A percentile compares a stretch with the other conserved stretches of the same genome.
phyloP scores from a whole-genome alignment of 2,113 vertebrate species.

The Triplophysa dalaica region DNA sequence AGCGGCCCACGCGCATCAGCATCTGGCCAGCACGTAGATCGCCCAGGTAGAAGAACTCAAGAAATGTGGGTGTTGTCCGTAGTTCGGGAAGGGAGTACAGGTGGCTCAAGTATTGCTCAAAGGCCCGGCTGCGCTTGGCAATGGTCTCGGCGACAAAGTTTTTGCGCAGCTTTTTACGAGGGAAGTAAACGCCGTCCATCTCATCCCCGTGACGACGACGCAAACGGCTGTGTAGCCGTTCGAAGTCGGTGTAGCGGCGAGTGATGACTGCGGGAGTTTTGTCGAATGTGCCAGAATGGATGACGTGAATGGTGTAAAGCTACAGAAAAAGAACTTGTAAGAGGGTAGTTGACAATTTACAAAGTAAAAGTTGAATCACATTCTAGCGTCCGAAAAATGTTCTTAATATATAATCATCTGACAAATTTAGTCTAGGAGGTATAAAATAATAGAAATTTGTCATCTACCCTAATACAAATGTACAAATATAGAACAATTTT shows the following conservation, averaged over 20 bases:
- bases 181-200: conserved; percentile 86
- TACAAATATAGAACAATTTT: too few relatives aligned
- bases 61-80: conserved; percentile 74
- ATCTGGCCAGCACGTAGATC: conserved; percentile 83
- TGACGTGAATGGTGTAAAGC: conserved; percentile 93
- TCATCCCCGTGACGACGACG: conserved; percentile 78
- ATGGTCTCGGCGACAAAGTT: conserved; percentile 94
- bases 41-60: conserved; percentile 87
- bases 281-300: conserved; percentile 78
- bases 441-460: too few relatives aligned
- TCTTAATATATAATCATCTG: too few relatives aligned
- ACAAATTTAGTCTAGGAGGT: too few relatives aligned
- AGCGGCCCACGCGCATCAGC: conserved; percentile 82
- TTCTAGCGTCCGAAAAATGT: too few relatives aligned
- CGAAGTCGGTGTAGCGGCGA: conserved; percentile 91
- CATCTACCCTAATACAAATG: too few relatives aligned
- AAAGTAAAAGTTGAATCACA: too few relatives aligned
- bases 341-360: too few relatives aligned
- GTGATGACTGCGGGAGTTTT: conserved; percentile 81
- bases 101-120: conserved; percentile 91
- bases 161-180: conserved; percentile 84
- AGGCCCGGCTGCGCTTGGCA: conserved; percentile 90
- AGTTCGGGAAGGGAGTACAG: conserved; percentile 80
- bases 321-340: conserved; percentile 54
- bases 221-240: conserved; percentile 81